Conservation (phyloP, 1,140 invertebrate genomes). For the Calycopis cecrops region DNA sequence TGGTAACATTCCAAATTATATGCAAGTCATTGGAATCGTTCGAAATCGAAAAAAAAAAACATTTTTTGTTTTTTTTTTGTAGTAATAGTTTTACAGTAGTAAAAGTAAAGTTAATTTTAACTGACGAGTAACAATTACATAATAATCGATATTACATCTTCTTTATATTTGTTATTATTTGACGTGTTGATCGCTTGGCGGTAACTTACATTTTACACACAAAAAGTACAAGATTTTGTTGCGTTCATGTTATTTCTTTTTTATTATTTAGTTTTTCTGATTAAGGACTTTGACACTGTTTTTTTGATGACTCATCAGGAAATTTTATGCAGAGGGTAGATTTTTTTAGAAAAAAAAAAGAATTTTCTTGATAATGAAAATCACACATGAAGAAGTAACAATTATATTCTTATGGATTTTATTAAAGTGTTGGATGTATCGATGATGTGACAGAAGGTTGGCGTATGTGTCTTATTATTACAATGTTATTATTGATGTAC, state of each 20-base stretch:
- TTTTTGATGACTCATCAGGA: not conserved
- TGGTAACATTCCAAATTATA: not conserved
- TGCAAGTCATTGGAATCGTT: not conserved
- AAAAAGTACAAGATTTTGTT: too few species aligned
- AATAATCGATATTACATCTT: not conserved
- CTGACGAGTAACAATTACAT: not conserved
- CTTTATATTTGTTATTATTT: not conserved
- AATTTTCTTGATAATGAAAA: not conserved
- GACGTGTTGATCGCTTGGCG: too few species aligned
- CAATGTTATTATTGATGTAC: too few species aligned
- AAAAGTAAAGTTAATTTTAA: not conserved
- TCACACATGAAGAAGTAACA: not conserved
- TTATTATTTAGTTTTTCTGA: not conserved
- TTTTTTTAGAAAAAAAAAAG: not conserved
- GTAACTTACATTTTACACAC: too few species aligned
- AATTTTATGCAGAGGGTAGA: too few species aligned
- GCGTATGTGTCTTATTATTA: slow-evolving; percentile 15
- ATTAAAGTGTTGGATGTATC: not conserved
- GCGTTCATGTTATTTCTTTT: not conserved
- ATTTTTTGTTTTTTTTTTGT: not conserved
- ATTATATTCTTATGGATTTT: not conserved
- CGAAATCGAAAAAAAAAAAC: too few species aligned
- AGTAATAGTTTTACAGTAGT: not conserved
- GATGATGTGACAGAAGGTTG: not conserved
- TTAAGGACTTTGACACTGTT: not conserved